Base-by-base conservation (phyloP, 2,797 vertebrate species). In the Microctenopoma stevenorrisi region DNA sequence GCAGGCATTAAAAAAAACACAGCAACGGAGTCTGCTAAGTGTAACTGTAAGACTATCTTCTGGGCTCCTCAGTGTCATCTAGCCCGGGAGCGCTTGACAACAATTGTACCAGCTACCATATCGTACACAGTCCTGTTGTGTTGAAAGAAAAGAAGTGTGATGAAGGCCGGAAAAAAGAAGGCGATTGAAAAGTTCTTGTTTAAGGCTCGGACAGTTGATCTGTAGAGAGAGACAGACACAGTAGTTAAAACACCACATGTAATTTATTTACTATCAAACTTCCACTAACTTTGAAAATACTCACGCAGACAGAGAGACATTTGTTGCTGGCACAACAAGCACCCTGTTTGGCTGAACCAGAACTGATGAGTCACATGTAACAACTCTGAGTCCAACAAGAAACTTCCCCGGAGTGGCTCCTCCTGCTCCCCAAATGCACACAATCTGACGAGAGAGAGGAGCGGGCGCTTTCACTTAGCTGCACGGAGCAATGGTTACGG, bases 171-270 rank as follows among this genome's bases (percentile, higher is more conserved):
- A 84, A 99, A 99, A 90, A 99, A 99, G 65, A 98, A 98, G 70
- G 98, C 98, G 72, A 99, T 99, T 73, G 98, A 99, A 91, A 99
- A 98, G 93, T 99, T 99, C 94, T 99, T 99, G 95, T 98, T 99
- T 92, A 99, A 89, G 75, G 98, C 97, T 92, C 98, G 94, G 72
- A 99, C 95, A 12, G 96, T 95, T 15, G 98, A 99, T 89, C 98
- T 99, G 90, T 42, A 46, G 55, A 86, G 55, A 51, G 25, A 71
- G 15, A 81, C 4, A 61, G 26, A 67, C 16, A 47, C 38, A 5
- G 48, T 1, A 13, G 18, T 52, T 65, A 40, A 2, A 2, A 33
- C 10, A 46, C 10, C 8, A 16, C 18, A 35, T 11, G 13, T 22
- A 15, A 6, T 14, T 42, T 9, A 18, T 48, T 55, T 13, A 3